Evolutionary conservation across 2,113 vertebrate genomes (phyloP), one percentile per base, ranked within the genome.

Genomic region (Phrynocephalus versicolor): DNA sequence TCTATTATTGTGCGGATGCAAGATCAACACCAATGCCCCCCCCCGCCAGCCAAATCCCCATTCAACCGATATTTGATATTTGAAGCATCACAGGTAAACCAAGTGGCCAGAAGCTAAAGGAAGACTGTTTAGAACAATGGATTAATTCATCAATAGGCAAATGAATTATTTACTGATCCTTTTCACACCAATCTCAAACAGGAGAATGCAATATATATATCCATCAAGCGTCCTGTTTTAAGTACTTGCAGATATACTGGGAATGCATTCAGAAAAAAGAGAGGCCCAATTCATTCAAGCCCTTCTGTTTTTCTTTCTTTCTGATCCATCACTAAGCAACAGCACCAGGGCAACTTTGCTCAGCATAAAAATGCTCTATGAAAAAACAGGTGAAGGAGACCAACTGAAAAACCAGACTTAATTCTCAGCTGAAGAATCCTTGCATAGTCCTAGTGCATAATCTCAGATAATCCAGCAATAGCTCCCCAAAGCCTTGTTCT

Each of bases 311-410:
- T n/a, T n/a, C n/a, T n/a, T 85, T 92, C 88, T 92, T 90, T 88
- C 85, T 89, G 85, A 92, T 85, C 92, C 87, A 94, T 95, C 93
- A 91, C 95, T 84, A 96, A 95, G 96, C 96, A 96, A 96, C 94
- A 93, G 88, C 95, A 94, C 95, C 95, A 95, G 95, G 94, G 96
- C 96, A 97, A 96, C 95, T 94, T 89, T 89, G 83, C 6, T 71
- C 58, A 84, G 45, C 82, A 81, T 85, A 85, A 90, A 83, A 84
- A 87, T 73, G 83, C 74, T 87, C 83, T 39, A 62, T 23, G 82
- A 77, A 85, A n/a, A 90, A 79, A 51, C 23, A 13, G 73, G 58
- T 30, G 87, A 15, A 80, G 88, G 88, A 90, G 82, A 85, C 39
- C 87, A 80, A n/a, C 37, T 72, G 21, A 70, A 89, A 91, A 65